Percentiles rank a stretch among this genome's conserved stretches.
Conservation (phyloP, 2,797 vertebrate species). For the Sebastes reedi region DNA sequence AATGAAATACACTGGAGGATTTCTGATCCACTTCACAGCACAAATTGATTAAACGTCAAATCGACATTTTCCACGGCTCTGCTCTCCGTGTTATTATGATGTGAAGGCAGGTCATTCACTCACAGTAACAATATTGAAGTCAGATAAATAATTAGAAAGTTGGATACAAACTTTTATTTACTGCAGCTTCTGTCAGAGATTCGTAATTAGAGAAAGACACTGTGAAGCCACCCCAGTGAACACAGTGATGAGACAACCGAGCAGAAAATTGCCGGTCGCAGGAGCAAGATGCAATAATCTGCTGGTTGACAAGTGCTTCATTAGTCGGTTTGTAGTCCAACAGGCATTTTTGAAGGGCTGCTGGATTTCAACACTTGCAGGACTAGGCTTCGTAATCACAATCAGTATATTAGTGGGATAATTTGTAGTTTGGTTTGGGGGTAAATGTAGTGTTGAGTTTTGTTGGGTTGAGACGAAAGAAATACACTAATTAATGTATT, state of each 20-base stretch:
- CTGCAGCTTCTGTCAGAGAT: slow-evolving; percentile 27
- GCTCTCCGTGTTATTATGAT: slow-evolving; percentile 25
- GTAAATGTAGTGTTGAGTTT: neutral
- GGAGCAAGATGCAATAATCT: slow-evolving; percentile 47
- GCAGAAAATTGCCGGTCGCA: slow-evolving; percentile 58
- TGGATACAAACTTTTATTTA: slow-evolving; percentile 62
- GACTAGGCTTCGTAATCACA: neutral
- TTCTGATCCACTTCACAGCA: slow-evolving; percentile 49
- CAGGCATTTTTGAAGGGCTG: slow-evolving; percentile 1
- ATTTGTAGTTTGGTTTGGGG: neutral
- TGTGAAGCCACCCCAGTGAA: slow-evolving; percentile 48
- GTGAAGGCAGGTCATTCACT: slow-evolving; percentile 41
- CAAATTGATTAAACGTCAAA: slow-evolving; percentile 54
- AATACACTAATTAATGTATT: neutral
- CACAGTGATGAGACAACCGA: slow-evolving; percentile 54
- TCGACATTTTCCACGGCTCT: slow-evolving; percentile 37
- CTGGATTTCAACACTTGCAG: neutral
- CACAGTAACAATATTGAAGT: slow-evolving; percentile 40
- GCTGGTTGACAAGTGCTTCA: slow-evolving; percentile 49
- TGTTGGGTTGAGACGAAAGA: neutral
- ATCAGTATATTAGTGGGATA: neutral
- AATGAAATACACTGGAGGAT: slow-evolving; percentile 11
- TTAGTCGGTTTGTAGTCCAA: slow-evolving; percentile 32
- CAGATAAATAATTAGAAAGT: slow-evolving; percentile 67
- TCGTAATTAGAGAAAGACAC: slow-evolving; percentile 44